Base-by-base conservation (phyloP, 2,797 vertebrate species). In the Valencia hispanica region DNA sequence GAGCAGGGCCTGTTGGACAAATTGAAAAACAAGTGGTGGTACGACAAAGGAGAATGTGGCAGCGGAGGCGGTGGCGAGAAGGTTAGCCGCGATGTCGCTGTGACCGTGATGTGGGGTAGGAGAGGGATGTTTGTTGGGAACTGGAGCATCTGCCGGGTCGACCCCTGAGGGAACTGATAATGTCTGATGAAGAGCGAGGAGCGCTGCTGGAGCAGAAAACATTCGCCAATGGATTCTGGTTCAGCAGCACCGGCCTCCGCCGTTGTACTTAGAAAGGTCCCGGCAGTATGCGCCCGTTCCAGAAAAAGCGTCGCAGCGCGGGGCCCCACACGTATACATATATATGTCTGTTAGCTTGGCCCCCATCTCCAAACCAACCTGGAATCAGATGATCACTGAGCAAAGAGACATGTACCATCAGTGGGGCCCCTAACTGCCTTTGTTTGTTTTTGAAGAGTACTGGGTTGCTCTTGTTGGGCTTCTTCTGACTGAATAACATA, bases 21-120 rank as follows among this genome's bases (percentile, higher is more conserved):
- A 98, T 97, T 98, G 97, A 98, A 98, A 98, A 98, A 98, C 97
- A 98, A 98, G 97, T 98, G 97, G 97, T 98, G 97, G 97, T 98
- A 98, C 97, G 97, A 98, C 97, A 98, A 98, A 96, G 97, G 97
- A 95, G 97, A 98, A 84, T 98, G 97, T 92, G 97, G 97, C 96
- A 98, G 97, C 97, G 97, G 97, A 96, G 97, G 97, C 96, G 97
- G 97, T 96, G 97, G 98, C 96, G 98, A 97, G 97, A 98, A 98
- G 97, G 97, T 98, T 96, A 98, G 97, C 97, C 96, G 96, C 97
- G 96, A 96, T 96, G 97, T 96, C 96, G 96, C 92, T 93, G 75
- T 94, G 90, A 90, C 87, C 84, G 77, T 89, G 84, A 92, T 97
- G 96, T 93, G 96, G 96, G n/a, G 96, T 96, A 96, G 96, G 96